Base-by-base conservation (phyloP, 2,797 vertebrate genomes). In the Rhyacichthys aspro region DNA sequence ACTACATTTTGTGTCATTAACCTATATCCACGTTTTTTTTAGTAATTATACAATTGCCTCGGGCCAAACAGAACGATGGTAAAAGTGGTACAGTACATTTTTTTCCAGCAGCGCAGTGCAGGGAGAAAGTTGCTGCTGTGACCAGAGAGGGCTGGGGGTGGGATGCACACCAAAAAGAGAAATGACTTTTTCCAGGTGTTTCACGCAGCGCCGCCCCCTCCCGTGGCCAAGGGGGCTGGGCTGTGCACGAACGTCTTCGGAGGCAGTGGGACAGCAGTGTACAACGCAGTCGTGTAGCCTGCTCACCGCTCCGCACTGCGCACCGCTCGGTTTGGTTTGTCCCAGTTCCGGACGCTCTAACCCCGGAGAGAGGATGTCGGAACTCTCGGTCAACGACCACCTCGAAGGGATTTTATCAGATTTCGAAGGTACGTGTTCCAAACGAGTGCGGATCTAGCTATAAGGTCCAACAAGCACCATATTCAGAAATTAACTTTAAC, bases 381-480 rank as follows among this genome's bases (percentile, higher is more conserved):
- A 92, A 49, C 83, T 93, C 45, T 93, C 94, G 37, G 94, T 95
- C 54, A 94, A 91, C 46, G 94, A 96, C 49, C 94, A 95, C 83
- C 91, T 95, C 56, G 94, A 95, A 67, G 94, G 94, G 80, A 95
- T 96, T 72, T 87, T 96, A 85, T 95, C 93, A 9, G 94, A 95
- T 84, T 95, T 95, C 76, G 95, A 96, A 93, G 95, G 94, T 95
- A 89, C 69, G 89, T 58, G 45, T 12, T n/a, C 7, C 19, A 9
- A 19, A 14, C 2, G 19, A 2, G 19, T 23, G 19, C 2, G 19
- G 19, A 5, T 2, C 5, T 23, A 23, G 2, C 19, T 23, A 23
- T 23, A 23, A 5, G 19, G 19, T 23, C 19, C 19, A 23, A 23
- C 2, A 23, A 23, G 19, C 19, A 5, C 5, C 19, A 2, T 2